Evolutionary conservation across 2,888 invertebrate species (phyloP), one percentile per base, ranked within the genome.

Genomic region (Geotrupes spiniger): DNA sequence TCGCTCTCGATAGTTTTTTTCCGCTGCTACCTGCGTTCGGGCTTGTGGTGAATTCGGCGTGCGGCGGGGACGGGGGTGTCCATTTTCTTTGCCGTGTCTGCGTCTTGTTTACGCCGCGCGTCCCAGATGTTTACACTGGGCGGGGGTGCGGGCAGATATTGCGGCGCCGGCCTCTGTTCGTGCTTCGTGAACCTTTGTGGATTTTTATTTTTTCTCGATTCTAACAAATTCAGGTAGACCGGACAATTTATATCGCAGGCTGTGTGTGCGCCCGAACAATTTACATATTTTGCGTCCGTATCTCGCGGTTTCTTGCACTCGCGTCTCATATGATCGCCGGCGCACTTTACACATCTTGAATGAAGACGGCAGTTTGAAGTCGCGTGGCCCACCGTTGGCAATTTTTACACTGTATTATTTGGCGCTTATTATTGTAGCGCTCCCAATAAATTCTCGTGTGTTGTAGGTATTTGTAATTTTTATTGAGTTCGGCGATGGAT

Each of bases 331-430:
- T 51, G 48, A 2, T 21, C 12, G 9, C 38, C 33, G 16, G 43
- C 31, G 36, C 51, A 48, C 17, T 48, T 48, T 9, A 51, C 11
- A 39, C 51, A 51, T 17, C 21, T 26, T 4, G 40, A 9, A 3
- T 12, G 11, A 4, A 14, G 10, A 10, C 16, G 36, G 16, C 51
- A 43, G 31, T 47, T 51, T 8, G 33, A 2, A 11, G 41, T 49
- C 5, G 36, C 49, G 25, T 46, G 49, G 45, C 49, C 49, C 45
- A 51, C 41, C 36, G 36, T 16, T 49, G 53, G 46, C 45, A 46
- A 25, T 41, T 49, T 2, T 49, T 31, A 41, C 49, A 49, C 14
- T 49, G 49, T 8, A 40, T 36, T 6, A 42, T 14, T 27, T 15
- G 10, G 16, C 14, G 9, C 6, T 25, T 29, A 12, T 31, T 42